Conservation (phyloP, 2,113 vertebrate genomes). For the Chaenocephalus aceratus region DNA sequence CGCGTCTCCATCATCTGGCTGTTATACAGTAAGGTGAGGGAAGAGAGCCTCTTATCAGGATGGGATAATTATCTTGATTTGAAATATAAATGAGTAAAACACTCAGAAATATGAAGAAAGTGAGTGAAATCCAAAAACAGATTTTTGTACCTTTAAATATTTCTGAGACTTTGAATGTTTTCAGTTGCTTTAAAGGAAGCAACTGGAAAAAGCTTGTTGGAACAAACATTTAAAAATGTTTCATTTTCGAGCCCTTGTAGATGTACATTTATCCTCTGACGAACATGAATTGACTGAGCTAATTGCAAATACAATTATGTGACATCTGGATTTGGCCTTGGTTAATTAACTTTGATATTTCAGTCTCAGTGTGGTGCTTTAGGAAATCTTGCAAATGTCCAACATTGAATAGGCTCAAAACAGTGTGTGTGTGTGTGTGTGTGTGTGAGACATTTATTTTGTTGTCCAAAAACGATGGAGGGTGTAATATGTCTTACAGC, state of each 20-base stretch:
- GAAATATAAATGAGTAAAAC: neutral
- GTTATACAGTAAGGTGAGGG: neutral
- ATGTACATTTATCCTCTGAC: neutral
- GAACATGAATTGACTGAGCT: neutral
- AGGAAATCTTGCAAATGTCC: neutral
- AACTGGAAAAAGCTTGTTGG: too few relatives aligned
- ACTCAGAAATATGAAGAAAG: neutral
- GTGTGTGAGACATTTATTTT: neutral
- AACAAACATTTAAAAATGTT: neutral
- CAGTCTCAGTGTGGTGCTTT: neutral
- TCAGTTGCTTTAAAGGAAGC: neutral
- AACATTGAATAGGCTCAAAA: neutral
- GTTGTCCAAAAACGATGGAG: neutral
- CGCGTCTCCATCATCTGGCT: constrained; percentile 36
- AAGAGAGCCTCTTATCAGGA: constrained; percentile 26
- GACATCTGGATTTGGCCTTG: neutral
- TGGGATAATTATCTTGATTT: constrained; percentile 26
- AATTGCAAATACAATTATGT: neutral
- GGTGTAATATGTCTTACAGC: neutral
- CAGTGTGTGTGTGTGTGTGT: neutral
- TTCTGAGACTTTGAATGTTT: neutral
- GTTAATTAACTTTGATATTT: neutral
- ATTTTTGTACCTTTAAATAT: neutral
- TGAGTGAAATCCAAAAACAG: neutral
- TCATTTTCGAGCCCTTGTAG: neutral